A percentile compares a stretch with the other conserved stretches of the same genome.
Conservation (phyloP, 2,113 vertebrate species). For the Psittacus erithacus region DNA sequence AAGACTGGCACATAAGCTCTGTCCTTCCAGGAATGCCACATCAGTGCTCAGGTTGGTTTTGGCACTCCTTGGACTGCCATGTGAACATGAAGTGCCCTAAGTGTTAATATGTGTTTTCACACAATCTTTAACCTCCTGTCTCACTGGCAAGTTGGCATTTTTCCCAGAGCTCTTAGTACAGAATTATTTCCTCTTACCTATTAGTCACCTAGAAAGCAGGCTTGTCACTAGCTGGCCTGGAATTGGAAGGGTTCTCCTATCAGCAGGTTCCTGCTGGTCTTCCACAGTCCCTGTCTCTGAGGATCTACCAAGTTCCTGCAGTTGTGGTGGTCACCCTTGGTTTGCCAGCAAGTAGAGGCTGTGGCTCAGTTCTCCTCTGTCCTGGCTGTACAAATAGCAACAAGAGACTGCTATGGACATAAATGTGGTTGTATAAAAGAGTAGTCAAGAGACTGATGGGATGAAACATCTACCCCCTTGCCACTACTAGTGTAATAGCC, state of each 20-base stretch:
- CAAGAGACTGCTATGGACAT: background rate
- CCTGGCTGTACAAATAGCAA: background rate
- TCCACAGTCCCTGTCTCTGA: background rate
- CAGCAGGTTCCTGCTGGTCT: background rate
- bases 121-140: slow-evolving; percentile 14
- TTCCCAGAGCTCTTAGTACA: background rate
- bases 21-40: background rate
- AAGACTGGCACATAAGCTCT: background rate
- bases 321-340: background rate
- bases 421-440: background rate
- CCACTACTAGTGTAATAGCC: background rate
- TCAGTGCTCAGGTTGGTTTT: background rate
- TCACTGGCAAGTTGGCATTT: background rate
- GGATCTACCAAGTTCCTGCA: background rate
- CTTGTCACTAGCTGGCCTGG: background rate
- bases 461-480: background rate
- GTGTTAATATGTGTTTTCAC: background rate
- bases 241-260: background rate
- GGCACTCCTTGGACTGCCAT: background rate
- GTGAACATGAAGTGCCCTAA: background rate
- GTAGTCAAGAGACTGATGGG: background rate
- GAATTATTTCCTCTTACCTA: slow-evolving; percentile 12
- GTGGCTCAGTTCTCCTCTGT: background rate
- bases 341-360: background rate
- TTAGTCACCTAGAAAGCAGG: background rate